These are phyloP conservation scores for Poeciliopsis retropinna DNA, from an alignment of 2,113 vertebrate species.

Conservation along the genomic window DNA sequence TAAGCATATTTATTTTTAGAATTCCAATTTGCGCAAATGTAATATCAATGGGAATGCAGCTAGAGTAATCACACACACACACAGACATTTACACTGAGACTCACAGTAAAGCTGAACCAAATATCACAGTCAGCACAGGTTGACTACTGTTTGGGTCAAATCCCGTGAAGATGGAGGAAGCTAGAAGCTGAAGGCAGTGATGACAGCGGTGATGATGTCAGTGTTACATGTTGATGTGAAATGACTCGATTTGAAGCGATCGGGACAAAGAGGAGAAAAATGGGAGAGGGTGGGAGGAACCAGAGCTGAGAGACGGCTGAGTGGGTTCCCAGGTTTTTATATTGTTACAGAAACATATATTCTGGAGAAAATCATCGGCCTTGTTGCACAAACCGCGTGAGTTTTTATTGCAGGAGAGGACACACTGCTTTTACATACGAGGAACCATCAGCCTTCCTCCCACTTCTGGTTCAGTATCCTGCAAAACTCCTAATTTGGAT, in stretches of 20 bases:
- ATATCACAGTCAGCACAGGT: not conserved
- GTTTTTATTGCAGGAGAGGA: not conserved
- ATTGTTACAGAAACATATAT: too few relatives aligned
- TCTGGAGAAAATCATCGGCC: not conserved
- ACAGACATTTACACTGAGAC: constrained; percentile 4
- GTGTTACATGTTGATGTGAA: constrained; percentile 23
- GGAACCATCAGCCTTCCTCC: constrained; percentile 24
- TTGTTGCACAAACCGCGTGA: not conserved
- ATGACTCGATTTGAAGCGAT: constrained; percentile 13
- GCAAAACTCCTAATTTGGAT: constrained; percentile 25
- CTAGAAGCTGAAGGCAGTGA: constrained; percentile 58
- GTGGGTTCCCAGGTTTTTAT: not conserved
- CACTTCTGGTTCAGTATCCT: constrained; percentile 46
- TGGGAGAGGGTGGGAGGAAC: not conserved
- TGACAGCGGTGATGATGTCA: constrained; percentile 53
- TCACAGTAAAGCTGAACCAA: constrained; percentile 11
- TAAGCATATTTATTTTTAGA: too few relatives aligned
- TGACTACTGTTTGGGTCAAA: not conserved
- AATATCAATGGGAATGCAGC: too few relatives aligned
- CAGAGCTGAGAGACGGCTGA: constrained; percentile 34
- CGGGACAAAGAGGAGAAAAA: constrained; percentile 3
- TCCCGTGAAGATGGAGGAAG: constrained; percentile 52
- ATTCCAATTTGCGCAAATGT: too few relatives aligned
- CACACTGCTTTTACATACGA: not conserved
- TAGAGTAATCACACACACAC: too few relatives aligned